Conservation (phyloP, 2,113 vertebrate species). For the Pterocles burchelli region DNA sequence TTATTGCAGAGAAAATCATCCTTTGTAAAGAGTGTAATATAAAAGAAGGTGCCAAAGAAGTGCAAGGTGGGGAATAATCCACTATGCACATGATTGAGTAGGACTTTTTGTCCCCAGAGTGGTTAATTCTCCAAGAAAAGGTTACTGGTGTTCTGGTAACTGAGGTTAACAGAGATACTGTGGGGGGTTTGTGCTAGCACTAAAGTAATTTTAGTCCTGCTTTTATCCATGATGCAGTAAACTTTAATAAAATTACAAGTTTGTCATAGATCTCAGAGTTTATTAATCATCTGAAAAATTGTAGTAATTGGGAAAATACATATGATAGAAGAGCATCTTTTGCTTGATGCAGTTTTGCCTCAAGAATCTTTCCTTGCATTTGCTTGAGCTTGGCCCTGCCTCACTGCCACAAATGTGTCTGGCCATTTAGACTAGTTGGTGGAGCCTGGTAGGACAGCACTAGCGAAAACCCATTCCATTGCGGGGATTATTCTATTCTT, state of each 20-base stretch:
- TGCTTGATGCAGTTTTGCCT: not conserved
- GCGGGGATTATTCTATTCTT: not conserved
- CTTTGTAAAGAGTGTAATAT: not conserved
- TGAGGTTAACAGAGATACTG: not conserved
- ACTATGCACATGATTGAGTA: fast-evolving
- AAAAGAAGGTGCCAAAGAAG: not conserved
- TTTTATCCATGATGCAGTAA: not conserved
- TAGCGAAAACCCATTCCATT: not conserved
- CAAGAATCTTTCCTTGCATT: no score
- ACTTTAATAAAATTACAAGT: not conserved
- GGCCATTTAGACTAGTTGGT: not conserved
- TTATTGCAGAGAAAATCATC: not conserved
- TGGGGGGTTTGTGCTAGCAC: not conserved
- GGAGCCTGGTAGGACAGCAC: not conserved
- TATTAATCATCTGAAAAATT: not conserved
- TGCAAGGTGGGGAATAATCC: not conserved
- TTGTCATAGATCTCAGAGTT: not conserved
- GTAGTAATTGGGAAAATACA: not conserved
- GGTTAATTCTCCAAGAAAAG: not conserved
- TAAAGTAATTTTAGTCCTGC: not conserved
- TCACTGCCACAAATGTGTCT: not conserved
- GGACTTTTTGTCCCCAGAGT: not conserved
- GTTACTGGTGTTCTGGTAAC: not conserved
- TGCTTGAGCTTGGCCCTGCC: not conserved
- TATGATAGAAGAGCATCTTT: not conserved